A percentile compares a stretch with the other conserved stretches of the same genome.
These are phyloP conservation scores for Aldabrachelys gigantea DNA, from an alignment of 2,113 vertebrate species.

Conservation along the genomic window DNA sequence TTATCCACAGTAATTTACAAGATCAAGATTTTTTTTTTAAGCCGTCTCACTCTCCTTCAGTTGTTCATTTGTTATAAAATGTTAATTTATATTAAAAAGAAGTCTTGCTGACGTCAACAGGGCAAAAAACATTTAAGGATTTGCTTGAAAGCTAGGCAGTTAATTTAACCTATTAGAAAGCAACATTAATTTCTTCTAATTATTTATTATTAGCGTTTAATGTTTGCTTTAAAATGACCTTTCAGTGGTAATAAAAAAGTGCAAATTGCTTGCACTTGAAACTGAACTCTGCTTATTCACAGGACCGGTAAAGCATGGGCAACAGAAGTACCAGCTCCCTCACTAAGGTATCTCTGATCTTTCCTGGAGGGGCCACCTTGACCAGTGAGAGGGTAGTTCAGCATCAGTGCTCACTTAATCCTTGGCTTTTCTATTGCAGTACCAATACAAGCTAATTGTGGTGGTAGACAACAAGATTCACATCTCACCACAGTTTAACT, in stretches of 20 bases:
- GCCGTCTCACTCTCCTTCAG: rapidly evolving
- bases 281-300: not conserved
- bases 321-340: not conserved
- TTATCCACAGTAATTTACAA: not conserved
- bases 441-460: not conserved
- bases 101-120: not conserved
- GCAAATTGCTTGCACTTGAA: not conserved
- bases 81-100: not conserved
- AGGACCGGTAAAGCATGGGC: not conserved
- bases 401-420: rapidly evolving
- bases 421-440: not conserved
- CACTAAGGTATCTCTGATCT: not conserved
- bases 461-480: rapidly evolving
- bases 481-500: slow-evolving; percentile 31
- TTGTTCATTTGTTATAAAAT: not conserved
- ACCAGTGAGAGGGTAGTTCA: not conserved
- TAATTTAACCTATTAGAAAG: not conserved
- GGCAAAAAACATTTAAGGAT: not conserved
- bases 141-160: not conserved
- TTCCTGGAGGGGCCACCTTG: not conserved
- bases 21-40: not conserved
- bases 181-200: not conserved
- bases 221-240: not conserved
- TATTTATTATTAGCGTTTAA: not conserved
- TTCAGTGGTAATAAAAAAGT: not conserved